Evolutionary conservation across 64 coral and sea anemone genomes (phyloP), one percentile per base, ranked within the genome.

Genomic region (Montipora capricornis): DNA sequence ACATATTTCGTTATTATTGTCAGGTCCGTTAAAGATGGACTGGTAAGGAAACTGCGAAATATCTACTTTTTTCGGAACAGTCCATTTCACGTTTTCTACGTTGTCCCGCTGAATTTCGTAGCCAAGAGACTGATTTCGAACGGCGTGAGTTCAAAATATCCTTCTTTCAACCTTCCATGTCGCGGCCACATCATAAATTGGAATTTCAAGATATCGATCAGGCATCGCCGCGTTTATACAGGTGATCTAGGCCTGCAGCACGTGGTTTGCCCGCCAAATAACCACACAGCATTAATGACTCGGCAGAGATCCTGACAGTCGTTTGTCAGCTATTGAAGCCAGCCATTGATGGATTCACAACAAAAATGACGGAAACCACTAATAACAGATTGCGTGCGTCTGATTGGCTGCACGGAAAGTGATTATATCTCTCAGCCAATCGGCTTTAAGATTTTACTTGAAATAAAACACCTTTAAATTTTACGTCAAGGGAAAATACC

Each of bases 221-320:
- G 44, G 17, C 44, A 86, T 86, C 71, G 46, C 82, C 71, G 46
- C 82, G 82, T 86, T 86, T 86, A 86, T 71, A 86, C 62, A 86
- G 82, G 66, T 86, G 82, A 86, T 70, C 82, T 86, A 64, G 45
- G 66, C 19, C 82, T 69, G 64, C 66, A 73, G 64, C 82, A 86
- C 82, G 82, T 86, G 82, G 62, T 16, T 86, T 6, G 66, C 82
- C 81, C 82, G 64, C 82, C 8, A 86, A 71, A 86, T 4, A 66
- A 86, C 66, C 66, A 68, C 82, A 49, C 44, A 16, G 81, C 47
- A 66, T 66, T n/a, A 48, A 73, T 46, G 17, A 86, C 14, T 46
- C 45, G 44, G 20, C 45, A 73, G 16, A 29, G 29, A 4, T 50
- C 11, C 29, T 68, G 64, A 50, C 46, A 73, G 46, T 67, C 47